Percentiles rank a stretch among this genome's conserved stretches.
Evolutionary conservation across 2,797 vertebrate genomes (phyloP).

Genomic region (Crypturellus tataupa): DNA sequence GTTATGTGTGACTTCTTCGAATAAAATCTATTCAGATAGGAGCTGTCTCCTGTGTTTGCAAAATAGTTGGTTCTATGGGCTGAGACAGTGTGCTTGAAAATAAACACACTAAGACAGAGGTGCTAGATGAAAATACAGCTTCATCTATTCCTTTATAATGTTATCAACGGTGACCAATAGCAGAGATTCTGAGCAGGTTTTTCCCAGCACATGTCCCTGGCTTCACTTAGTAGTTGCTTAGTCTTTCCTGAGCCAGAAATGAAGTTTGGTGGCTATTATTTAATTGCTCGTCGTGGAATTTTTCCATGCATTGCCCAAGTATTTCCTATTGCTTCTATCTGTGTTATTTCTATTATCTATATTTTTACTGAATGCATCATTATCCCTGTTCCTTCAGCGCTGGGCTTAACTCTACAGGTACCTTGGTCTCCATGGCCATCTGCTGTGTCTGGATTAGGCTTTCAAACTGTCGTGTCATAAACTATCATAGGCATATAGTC

Average conservation of each 20-base stretch:
- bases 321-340: not conserved
- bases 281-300: slow-evolving; percentile 17
- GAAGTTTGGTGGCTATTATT: not conserved
- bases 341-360: not conserved
- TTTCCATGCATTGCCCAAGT: not conserved
- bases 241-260: slow-evolving; percentile 13
- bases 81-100: not conserved
- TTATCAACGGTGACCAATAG: not conserved
- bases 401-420: not conserved
- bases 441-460: not conserved
- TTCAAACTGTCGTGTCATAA: not conserved
- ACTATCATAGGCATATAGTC: not conserved
- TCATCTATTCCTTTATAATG: not conserved
- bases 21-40: not conserved
- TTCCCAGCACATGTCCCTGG: not conserved
- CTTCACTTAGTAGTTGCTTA: not conserved
- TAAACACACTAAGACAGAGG: not conserved
- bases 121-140: not conserved
- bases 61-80: not conserved
- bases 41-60: not conserved
- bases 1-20: not conserved
- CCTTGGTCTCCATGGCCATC: accelerated
- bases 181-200: not conserved
- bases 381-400: not conserved
- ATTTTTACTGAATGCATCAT: not conserved